A percentile compares a stretch with the other conserved stretches of the same genome.
Evolutionary conservation across 2,888 invertebrate genomes (phyloP).

Genomic region (Netelia fuscicornis): DNA sequence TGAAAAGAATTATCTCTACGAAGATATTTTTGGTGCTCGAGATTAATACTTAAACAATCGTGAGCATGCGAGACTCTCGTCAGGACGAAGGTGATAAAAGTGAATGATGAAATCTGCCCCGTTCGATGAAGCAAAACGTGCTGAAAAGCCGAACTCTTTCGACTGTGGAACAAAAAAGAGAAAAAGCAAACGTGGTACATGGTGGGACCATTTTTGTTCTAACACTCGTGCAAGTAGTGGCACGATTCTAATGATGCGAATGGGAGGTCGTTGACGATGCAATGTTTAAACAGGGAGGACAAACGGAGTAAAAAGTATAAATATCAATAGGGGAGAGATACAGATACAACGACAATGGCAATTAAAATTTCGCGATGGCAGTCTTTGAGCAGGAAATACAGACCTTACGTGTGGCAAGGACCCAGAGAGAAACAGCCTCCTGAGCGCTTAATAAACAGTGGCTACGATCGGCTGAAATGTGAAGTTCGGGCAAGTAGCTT

Average conservation of each 20-base stretch:
- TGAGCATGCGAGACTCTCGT: constrained; percentile 55
- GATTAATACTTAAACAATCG: constrained; percentile 19
- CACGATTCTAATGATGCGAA: constrained; percentile 25
- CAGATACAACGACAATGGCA: constrained; percentile 68
- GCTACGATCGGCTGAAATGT: constrained; percentile 82
- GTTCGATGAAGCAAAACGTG: constrained; percentile 43
- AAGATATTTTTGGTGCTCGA: constrained; percentile 25
- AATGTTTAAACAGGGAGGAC: not conserved
- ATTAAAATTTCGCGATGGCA: constrained; percentile 75
- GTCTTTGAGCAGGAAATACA: constrained; percentile 83
- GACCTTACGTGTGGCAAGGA: constrained; percentile 97
- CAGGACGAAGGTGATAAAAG: constrained; percentile 20
- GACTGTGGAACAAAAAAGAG: constrained; percentile 13
- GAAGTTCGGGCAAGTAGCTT: constrained; percentile 88
- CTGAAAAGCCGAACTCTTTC: constrained; percentile 22
- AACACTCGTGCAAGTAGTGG: constrained; percentile 35
- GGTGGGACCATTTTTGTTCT: not conserved
- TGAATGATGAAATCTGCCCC: constrained; percentile 20
- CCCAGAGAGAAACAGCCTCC: constrained; percentile 97
- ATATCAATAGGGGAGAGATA: constrained; percentile 19
- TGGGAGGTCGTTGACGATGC: not conserved
- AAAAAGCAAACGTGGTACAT: constrained; percentile 18
- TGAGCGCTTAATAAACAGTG: constrained; percentile 96
- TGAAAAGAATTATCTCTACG: constrained; percentile 65
- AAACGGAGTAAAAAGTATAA: not conserved